Percentiles rank a stretch among this genome's conserved stretches.
Conservation (phyloP, 2,113 vertebrate species). For the mouse (Mus musculus) region DNA sequence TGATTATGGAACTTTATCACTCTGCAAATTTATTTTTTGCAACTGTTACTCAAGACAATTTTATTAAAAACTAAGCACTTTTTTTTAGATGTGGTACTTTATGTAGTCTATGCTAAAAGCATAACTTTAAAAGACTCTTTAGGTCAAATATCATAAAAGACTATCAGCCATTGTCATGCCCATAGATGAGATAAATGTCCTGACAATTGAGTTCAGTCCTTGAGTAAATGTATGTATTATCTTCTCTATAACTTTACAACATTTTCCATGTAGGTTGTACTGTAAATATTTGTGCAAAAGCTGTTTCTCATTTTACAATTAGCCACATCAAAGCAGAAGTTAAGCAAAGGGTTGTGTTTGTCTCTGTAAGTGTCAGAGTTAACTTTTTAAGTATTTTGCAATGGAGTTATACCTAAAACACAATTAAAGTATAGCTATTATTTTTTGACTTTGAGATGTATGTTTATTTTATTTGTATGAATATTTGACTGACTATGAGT, state of each 20-base stretch:
- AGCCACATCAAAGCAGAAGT: background rate
- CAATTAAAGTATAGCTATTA: background rate
- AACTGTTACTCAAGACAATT: background rate
- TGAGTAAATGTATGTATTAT: background rate
- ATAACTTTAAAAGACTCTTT: background rate
- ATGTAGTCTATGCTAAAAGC: background rate
- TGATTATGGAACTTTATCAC: background rate
- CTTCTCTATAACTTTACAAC: background rate
- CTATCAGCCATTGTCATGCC: background rate
- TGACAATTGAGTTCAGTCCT: background rate
- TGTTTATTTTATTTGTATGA: background rate
- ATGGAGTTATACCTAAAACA: background rate
- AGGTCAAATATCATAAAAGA: background rate
- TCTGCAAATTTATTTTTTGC: background rate
- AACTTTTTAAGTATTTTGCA: background rate
- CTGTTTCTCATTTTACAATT: background rate
- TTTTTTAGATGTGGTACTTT: background rate
- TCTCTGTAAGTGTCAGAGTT: background rate
- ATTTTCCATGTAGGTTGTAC: background rate
- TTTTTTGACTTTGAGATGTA: background rate
- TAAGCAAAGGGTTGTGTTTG: background rate
- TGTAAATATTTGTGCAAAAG: slow-evolving; percentile 23
- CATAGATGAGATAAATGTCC: background rate
- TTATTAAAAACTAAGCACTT: background rate
- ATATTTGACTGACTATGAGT: background rate